Evolutionary conservation across 2,888 invertebrate genomes (phyloP), one percentile per base, ranked within the genome.

Genomic region (Drosophila algonquin): DNA sequence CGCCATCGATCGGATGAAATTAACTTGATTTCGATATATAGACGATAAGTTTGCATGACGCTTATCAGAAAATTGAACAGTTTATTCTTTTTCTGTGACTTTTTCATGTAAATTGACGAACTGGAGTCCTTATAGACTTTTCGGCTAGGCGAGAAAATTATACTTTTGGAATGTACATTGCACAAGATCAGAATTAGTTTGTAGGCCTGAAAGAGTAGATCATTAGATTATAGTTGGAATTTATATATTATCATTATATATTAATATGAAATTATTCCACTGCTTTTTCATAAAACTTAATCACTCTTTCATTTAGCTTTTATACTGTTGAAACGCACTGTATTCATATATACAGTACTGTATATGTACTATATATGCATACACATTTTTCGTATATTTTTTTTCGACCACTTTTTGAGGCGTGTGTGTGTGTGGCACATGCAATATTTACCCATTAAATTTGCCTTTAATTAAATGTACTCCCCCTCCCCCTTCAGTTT

Each of bases 401-500:
- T 73, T 63, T 57, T 18, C 7, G 27, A 52, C 67, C 64, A 54
- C 72, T 80, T 54, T 58, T n/a, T 46, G 45, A 14, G 30, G 30
- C 30, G 30, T 14, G 35, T 61, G 53, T 50, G 63, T 80, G 56
- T 80, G 63, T 65, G 35, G 72, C 72, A 76, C 72, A 89, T 85
- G 77, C 86, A 83, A 89, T 88, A 88, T 85, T 89, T 89, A 84
- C 85, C 83, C 79, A 80, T 87, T 87, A 88, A 88, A 87, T 87
- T 89, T 89, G 80, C 79, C 85, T 87, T 88, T 89, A 89, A 89
- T 89, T 87, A 88, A 88, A 87, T 85, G 73, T 53, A 53, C 44
- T 44, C 14, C 18, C 57, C 16, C n/a, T 24, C 14, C 18, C 57
- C 16, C n/a, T 12, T 2, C 27, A 4, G 76, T 76, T 35, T 4